Evolutionary conservation across 2,113 vertebrate genomes (phyloP), one percentile per base, ranked within the genome.

Genomic region (Ammodramus savannarum): DNA sequence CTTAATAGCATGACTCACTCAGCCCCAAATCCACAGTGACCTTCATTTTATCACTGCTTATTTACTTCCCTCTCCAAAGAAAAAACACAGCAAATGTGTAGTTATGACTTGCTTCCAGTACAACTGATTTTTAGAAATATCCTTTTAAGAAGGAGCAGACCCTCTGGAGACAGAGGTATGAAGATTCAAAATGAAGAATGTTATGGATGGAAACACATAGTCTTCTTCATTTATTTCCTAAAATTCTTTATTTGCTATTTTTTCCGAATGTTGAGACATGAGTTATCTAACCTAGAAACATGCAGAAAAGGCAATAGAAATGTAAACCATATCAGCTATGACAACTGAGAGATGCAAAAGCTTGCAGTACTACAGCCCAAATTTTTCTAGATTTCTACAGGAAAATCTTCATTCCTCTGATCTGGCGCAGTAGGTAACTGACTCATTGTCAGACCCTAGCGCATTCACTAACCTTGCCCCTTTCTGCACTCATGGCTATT

Each of bases 341-440:
- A 29, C 9, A 66, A 49, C 3, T 23, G 21, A 86, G 39, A 80
- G 74, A 55, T 25, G 10, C 59, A 74, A 48, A 82, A 89, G 18
- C 10, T 46, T 55, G 29, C 10, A 71, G 55, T 25, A 17, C 13
- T 38, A 29, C 10, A 71, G 22, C 6, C 8, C 6, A 44, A 29
- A 6, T 26, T 75, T 68, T 52, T 77, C 46, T 59, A 44, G 7
- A 34, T 72, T 76, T 90, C 15, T 10, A 16, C 16, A 44, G 36
- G 11, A 73, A 54, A 79, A 49, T 67, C 13, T 43, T 57, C 23
- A 23, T 22, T 81, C 6, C 11, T 67, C 27, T 61, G 44, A 85
- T 22, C 59, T 81, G 31, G 15, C 31, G 23, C 18, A 54, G 36
- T 16, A 3, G 1, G 27, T 57, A 48, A 10, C 34, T 0, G 0